Conservation (phyloP, 2,797 vertebrate genomes). For the Arnoldichthys spilopterus region DNA sequence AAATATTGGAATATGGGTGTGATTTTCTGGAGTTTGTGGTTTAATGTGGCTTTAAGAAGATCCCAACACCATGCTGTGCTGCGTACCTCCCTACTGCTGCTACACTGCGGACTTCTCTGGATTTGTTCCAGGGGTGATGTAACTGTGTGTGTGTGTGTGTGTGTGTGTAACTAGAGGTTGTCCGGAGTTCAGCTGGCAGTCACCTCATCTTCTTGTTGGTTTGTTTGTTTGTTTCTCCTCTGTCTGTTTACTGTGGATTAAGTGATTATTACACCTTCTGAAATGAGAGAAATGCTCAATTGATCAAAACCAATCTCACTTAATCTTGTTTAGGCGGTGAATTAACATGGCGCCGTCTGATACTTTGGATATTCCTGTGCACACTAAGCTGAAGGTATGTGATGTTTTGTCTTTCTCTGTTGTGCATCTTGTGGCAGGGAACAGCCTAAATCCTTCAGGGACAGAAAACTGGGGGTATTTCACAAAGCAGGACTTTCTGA, state of each 20-base stretch:
- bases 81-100: not conserved
- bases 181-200: not conserved
- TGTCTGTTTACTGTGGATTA: slow-evolving; percentile 45
- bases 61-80: slow-evolving; percentile 15
- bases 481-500: not conserved
- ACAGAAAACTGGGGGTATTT: not conserved
- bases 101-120: slow-evolving; percentile 4
- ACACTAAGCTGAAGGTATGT: not conserved
- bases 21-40: slow-evolving; percentile 31
- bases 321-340: slow-evolving; percentile 46
- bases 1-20: slow-evolving; percentile 35
- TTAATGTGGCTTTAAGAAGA: slow-evolving; percentile 51
- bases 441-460: not conserved
- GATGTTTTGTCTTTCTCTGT: not conserved
- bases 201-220: slow-evolving; percentile 8
- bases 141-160: slow-evolving; percentile 17
- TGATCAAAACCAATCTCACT: slow-evolving; percentile 36
- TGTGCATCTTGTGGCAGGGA: not conserved
- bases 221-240: slow-evolving; percentile 46
- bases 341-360: slow-evolving; percentile 16
- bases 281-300: slow-evolving; percentile 44
- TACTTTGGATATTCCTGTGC: not conserved
- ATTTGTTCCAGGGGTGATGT: slow-evolving; percentile 5
- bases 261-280: slow-evolving; percentile 43
- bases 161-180: not conserved